Evolutionary conservation across 2,113 vertebrate genomes (phyloP).

Genomic region (cattle (Bos taurus)): ARS-UCD2.0 NC_037332.1:103247001-103247500

Average conservation of each 20-base stretch:
- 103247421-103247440: neutral
- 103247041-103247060: neutral
- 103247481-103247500: neutral
- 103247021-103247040: neutral
- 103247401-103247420: neutral
- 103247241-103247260: constrained; percentile 95
- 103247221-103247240: constrained; percentile 97
- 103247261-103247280: constrained; percentile 96
- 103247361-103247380: neutral
- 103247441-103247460: neutral
- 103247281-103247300: constrained; percentile 95
- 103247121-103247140: constrained; percentile 90
- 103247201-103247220: constrained; percentile 96
- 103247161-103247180: constrained; percentile 98
- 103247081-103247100: neutral
- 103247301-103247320: constrained; percentile 95
- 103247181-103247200: constrained; percentile 98
- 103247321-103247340: constrained; percentile 92
- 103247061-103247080: neutral
- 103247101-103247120: neutral
- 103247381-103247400: neutral
- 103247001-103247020: neutral
- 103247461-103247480: neutral
- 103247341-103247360: neutral
- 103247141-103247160: constrained; percentile 96